These are phyloP conservation scores for Bombylius major DNA, from an alignment of 2,888 invertebrate species.

Conservation along the genomic window DNA sequence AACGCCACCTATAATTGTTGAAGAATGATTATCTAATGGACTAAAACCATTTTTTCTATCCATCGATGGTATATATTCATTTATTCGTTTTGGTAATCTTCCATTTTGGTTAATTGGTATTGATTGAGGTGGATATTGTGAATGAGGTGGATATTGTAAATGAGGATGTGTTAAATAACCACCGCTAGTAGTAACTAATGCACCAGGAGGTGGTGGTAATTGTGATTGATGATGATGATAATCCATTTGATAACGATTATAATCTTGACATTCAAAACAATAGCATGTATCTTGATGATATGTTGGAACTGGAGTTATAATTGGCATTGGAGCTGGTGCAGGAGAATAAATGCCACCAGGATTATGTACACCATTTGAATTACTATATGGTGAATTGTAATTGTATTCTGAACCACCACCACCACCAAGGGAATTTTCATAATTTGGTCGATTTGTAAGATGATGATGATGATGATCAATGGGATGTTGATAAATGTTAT, in stretches of 20 bases:
- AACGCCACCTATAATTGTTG: neutral
- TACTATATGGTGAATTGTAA: slow-evolving; percentile 11
- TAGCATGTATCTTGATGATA: slow-evolving; percentile 34
- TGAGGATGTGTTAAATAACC: slow-evolving; percentile 6
- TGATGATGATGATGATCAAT: slow-evolving; percentile 11
- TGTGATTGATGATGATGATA: slow-evolving; percentile 16
- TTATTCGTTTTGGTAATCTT: slow-evolving; percentile 30
- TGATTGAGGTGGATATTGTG: neutral
- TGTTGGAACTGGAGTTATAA: slow-evolving; percentile 21
- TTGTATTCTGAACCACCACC: slow-evolving; percentile 8
- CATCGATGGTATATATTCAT: slow-evolving; percentile 25
- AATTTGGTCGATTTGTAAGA: slow-evolving; percentile 20
- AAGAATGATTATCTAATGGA: slow-evolving; percentile 26
- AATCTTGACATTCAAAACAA: slow-evolving; percentile 35
- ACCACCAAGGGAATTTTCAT: neutral
- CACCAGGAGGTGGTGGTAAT: slow-evolving; percentile 17
- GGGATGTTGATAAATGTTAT: slow-evolving; percentile 15
- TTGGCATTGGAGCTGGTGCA: slow-evolving; percentile 15
- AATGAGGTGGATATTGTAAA: slow-evolving; percentile 6
- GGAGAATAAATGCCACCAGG: slow-evolving; percentile 17
- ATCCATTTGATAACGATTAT: slow-evolving; percentile 20
- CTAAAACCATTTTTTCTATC: slow-evolving; percentile 32
- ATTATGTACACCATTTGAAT: neutral
- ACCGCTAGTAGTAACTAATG: slow-evolving; percentile 9
- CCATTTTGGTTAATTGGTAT: slow-evolving; percentile 23